These are phyloP conservation scores for Melanocharis versteri DNA, from an alignment of 2,113 vertebrate genomes.

Conservation along the genomic window DNA sequence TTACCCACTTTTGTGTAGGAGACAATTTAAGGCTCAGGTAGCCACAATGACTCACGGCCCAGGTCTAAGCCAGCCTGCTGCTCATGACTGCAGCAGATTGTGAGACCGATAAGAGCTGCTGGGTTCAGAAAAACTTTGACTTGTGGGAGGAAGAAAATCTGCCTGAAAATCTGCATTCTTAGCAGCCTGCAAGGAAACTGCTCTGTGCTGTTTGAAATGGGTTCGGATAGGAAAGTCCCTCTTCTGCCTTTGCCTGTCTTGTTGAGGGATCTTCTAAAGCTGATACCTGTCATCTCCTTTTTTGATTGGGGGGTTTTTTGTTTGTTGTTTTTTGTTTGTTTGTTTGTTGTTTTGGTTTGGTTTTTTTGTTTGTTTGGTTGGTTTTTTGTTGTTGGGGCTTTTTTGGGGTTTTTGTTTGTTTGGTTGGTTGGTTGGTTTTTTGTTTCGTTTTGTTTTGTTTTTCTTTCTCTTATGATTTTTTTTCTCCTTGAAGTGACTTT, in stretches of 20 bases:
- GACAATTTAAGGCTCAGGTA: background rate
- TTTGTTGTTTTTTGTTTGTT: no score
- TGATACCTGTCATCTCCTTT: background rate
- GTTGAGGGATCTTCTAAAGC: background rate
- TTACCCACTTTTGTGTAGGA: background rate
- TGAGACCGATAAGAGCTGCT: background rate
- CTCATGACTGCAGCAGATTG: slow-evolving; percentile 42
- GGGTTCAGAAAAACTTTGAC: background rate
- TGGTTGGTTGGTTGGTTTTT: accelerated
- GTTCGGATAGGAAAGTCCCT: background rate
- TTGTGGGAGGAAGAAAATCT: slow-evolving; percentile 40
- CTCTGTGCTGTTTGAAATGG: background rate
- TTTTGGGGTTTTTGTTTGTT: no score
- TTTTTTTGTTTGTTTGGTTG: no score
- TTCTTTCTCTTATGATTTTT: background rate
- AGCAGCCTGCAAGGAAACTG: background rate
- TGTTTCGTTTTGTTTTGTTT: no score
- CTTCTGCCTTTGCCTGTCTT: background rate
- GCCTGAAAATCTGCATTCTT: slow-evolving; percentile 29
- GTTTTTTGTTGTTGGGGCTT: no score
- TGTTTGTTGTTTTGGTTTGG: no score
- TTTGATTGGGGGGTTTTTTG: no score
- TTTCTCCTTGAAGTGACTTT: background rate
- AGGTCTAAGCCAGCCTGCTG: background rate
- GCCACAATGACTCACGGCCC: slow-evolving; percentile 29